These are phyloP conservation scores for Climacteris rufus DNA, from an alignment of 2,113 vertebrate species.

Conservation along the genomic window DNA sequence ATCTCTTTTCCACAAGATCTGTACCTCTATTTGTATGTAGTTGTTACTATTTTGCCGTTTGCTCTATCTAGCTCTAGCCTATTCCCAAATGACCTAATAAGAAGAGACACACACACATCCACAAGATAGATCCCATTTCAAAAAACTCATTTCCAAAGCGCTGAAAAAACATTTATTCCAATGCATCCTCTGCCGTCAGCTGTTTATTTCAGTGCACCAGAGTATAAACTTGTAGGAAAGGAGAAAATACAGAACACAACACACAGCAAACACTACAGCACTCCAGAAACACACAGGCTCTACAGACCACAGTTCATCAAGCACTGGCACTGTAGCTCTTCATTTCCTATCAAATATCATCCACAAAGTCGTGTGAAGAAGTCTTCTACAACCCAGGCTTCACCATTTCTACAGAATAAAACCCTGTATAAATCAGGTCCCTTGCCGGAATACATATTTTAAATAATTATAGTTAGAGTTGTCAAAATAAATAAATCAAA, in stretches of 20 bases:
- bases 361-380: neutral
- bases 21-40: neutral
- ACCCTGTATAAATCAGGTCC: neutral
- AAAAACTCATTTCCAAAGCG: conserved; percentile 49
- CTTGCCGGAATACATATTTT: neutral
- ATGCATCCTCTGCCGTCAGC: neutral
- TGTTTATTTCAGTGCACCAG: neutral
- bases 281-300: neutral
- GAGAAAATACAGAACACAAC: neutral
- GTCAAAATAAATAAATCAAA: neutral
- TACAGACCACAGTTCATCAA: neutral
- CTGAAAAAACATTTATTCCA: conserved; percentile 30
- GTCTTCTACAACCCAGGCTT: neutral
- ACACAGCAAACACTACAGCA: neutral
- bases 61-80: neutral
- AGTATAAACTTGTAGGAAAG: neutral
- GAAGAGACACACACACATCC: neutral
- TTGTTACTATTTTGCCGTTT: neutral
- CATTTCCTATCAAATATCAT: neutral
- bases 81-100: neutral
- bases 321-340: neutral
- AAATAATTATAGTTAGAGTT: neutral
- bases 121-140: conserved; percentile 36
- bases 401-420: neutral
- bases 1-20: neutral